These are phyloP conservation scores for Aradus depressus DNA, from an alignment of 2,888 invertebrate genomes.

Conservation along the genomic window DNA sequence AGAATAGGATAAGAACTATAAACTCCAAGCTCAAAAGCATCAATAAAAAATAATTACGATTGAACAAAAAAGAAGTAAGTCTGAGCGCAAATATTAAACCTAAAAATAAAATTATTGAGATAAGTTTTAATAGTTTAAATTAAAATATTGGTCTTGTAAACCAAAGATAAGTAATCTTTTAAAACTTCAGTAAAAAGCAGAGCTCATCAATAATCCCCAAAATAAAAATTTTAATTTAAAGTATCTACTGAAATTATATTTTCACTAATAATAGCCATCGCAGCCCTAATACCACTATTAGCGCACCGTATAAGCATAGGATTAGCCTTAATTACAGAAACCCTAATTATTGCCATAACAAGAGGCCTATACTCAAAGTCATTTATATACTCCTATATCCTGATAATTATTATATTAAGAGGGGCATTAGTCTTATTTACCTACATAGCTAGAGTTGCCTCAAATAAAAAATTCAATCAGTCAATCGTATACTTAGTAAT, in stretches of 20 bases:
- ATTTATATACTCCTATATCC: constrained; percentile 50
- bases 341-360: constrained; percentile 40
- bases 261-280: constrained; percentile 26
- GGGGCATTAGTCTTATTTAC: constrained; percentile 54
- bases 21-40: too few relatives aligned
- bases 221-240: constrained; percentile 57
- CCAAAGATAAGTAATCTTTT: constrained; percentile 46
- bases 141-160: constrained; percentile 59
- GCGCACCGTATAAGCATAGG: constrained; percentile 46
- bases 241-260: constrained; percentile 45
- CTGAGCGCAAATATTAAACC: constrained; percentile 40
- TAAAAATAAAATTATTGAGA: constrained; percentile 40
- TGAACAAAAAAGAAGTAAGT: constrained; percentile 36
- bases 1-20: constrained; percentile 45
- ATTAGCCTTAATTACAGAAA: constrained; percentile 44
- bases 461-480: constrained; percentile 43
- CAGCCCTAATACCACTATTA: constrained; percentile 18
- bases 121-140: too few relatives aligned
- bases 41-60: too few relatives aligned
- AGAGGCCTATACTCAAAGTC: constrained; percentile 41
- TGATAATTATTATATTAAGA: constrained; percentile 51
- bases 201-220: constrained; percentile 56
- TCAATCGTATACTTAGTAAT: too few relatives aligned
- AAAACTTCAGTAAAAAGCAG: too few relatives aligned
- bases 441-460: constrained; percentile 50